Percentiles rank a stretch among this genome's conserved stretches.
Conservation (phyloP, 1,140 invertebrate species). For the Phortica variegata region DNA sequence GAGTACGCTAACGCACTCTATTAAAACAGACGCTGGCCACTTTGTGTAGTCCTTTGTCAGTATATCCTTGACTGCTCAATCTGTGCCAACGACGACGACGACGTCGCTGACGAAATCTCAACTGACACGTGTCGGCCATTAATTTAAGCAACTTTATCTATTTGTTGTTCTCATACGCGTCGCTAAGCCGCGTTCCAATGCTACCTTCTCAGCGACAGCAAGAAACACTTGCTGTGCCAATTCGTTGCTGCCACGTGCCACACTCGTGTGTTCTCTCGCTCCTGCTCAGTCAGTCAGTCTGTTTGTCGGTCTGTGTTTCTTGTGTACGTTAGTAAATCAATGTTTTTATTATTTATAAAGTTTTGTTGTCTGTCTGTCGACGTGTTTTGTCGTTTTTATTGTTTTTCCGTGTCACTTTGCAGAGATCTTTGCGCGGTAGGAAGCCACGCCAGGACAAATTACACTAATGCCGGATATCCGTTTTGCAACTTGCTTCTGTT, state of each 20-base stretch:
- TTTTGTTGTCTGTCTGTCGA: no score
- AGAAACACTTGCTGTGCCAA: conserved; percentile 1
- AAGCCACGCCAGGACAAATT: conserved; percentile 39
- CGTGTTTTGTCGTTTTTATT: conserved; percentile 42
- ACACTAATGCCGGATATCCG: conserved; percentile 33
- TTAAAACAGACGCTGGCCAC: no score
- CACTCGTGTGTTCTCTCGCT: no score
- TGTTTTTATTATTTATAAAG: conserved; percentile 55
- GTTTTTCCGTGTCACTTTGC: conserved; percentile 18
- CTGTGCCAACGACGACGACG: conserved; percentile 1
- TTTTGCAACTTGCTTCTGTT: neutral
- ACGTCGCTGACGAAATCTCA: neutral
- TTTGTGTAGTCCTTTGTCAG: no score
- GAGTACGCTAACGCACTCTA: no score
- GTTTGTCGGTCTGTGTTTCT: no score
- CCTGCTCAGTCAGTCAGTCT: no score
- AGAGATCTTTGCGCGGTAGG: conserved; percentile 21
- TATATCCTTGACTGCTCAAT: conserved; percentile 29
- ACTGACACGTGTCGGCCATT: conserved; percentile 43
- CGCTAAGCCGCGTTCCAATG: no score
- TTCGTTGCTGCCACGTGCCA: conserved; percentile 37
- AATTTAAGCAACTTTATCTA: conserved; percentile 51
- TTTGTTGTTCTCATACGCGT: conserved; percentile 32
- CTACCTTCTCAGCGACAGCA: conserved; percentile 28
- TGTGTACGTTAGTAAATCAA: conserved; percentile 38